Evolutionary conservation across 2,888 invertebrate species (phyloP).

Genomic region (Apoda limacodes): DNA sequence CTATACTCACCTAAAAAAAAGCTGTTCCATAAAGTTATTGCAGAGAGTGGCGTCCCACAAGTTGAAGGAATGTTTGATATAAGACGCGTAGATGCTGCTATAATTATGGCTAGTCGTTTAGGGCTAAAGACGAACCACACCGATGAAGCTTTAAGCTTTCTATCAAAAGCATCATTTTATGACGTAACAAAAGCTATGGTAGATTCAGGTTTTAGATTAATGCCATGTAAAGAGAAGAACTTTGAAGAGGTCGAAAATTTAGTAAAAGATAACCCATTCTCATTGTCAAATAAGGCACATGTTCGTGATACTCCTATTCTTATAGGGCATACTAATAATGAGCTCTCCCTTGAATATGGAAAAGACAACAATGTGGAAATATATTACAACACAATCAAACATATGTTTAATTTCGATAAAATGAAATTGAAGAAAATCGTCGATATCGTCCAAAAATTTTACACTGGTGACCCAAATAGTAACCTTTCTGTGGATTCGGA

Average conservation of each 20-base stretch:
- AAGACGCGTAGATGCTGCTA: conserved; percentile 36
- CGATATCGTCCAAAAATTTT: conserved; percentile 39
- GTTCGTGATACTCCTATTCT: conserved; percentile 43
- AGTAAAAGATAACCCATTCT: conserved; percentile 42
- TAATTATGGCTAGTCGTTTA: conserved; percentile 43
- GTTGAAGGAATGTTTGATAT: conserved; percentile 44
- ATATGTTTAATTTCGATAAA: conserved; percentile 42
- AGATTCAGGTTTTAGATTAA: conserved; percentile 35
- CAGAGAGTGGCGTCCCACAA: conserved; percentile 53
- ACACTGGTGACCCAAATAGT: conserved; percentile 46
- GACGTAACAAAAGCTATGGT: conserved; percentile 40
- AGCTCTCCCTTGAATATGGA: conserved; percentile 25
- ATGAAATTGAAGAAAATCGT: conserved; percentile 30
- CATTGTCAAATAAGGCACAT: conserved; percentile 40
- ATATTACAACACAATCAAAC: conserved; percentile 37
- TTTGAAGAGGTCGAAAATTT: conserved; percentile 50
- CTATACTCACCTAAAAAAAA: conserved; percentile 48
- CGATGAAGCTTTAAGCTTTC: conserved; percentile 40
- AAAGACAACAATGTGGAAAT: conserved; percentile 35
- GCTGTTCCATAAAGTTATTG: conserved; percentile 47
- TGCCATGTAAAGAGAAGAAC: conserved; percentile 50
- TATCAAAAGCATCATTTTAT: conserved; percentile 31
- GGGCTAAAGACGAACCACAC: conserved; percentile 40
- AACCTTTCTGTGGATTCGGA: conserved; percentile 30
- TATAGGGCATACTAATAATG: conserved; percentile 47